Conservation (phyloP, 2,888 invertebrate species). For the Nezara viridula region DNA sequence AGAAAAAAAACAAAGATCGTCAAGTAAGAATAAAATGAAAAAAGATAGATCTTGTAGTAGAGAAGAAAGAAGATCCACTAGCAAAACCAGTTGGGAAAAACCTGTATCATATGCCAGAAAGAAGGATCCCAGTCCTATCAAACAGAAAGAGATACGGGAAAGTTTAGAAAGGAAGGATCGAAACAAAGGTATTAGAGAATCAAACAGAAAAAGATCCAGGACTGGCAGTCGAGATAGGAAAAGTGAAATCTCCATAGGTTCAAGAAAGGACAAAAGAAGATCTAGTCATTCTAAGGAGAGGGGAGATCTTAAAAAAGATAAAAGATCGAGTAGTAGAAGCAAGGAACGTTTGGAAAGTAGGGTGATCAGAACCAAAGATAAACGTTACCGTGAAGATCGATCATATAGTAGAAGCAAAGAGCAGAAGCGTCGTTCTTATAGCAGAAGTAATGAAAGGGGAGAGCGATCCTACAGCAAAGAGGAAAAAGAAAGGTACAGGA, state of each 20-base stretch:
- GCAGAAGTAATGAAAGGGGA: slow-evolving; percentile 66
- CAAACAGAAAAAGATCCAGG: slow-evolving; percentile 51
- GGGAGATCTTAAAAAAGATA: not conserved
- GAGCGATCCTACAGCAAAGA: slow-evolving; percentile 67
- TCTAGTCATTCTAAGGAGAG: not conserved
- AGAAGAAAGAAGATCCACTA: slow-evolving; percentile 48
- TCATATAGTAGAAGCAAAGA: slow-evolving; percentile 49
- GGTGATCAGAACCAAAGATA: not conserved
- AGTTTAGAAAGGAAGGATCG: slow-evolving; percentile 41
- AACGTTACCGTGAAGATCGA: not conserved
- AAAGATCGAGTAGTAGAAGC: slow-evolving; percentile 65
- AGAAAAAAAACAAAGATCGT: slow-evolving; percentile 54
- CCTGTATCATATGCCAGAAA: slow-evolving; percentile 40
- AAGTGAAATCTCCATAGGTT: slow-evolving; percentile 59
- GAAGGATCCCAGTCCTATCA: slow-evolving; percentile 42
- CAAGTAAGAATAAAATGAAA: slow-evolving; percentile 52
- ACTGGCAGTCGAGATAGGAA: slow-evolving; percentile 52
- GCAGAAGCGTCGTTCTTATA: slow-evolving; percentile 67
- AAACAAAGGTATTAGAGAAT: slow-evolving; percentile 28
- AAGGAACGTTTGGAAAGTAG: slow-evolving; percentile 15
- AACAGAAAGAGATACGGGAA: slow-evolving; percentile 28
- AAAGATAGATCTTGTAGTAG: slow-evolving; percentile 59
- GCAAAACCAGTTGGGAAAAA: slow-evolving; percentile 51
- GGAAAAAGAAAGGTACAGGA: slow-evolving; percentile 66
- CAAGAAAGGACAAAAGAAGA: slow-evolving; percentile 35